Evolutionary conservation across 2,113 vertebrate species (phyloP).

Genomic region (Eurystomus gularis): DNA sequence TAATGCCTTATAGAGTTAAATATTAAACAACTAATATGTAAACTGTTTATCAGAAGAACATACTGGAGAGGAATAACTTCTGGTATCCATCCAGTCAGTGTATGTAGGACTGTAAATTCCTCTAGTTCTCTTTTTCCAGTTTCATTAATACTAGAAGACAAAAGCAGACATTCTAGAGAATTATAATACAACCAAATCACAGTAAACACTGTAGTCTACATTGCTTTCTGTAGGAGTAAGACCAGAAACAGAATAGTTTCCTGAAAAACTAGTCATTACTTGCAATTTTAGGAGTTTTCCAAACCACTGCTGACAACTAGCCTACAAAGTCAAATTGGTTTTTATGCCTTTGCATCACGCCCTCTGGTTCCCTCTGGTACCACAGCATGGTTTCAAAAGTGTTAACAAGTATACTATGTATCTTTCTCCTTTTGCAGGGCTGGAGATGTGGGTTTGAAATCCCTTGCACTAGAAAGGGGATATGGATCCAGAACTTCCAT

Average conservation of each 20-base stretch:
- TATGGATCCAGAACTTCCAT: background rate
- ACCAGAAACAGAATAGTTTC: background rate
- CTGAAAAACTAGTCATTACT: background rate
- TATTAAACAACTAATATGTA: background rate
- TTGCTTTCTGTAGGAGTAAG: background rate
- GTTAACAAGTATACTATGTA: background rate
- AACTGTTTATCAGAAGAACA: slow-evolving; percentile 11
- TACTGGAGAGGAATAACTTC: slow-evolving; percentile 87
- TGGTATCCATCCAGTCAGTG: slow-evolving; percentile 90
- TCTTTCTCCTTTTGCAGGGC: background rate
- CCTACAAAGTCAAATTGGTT: background rate
- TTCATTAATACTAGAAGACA: slow-evolving; percentile 51
- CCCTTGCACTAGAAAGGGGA: rapidly evolving
- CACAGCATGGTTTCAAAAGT: background rate
- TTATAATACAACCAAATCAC: background rate
- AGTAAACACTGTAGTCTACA: background rate
- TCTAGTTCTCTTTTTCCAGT: slow-evolving; percentile 77
- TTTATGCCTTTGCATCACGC: background rate
- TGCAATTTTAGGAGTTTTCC: background rate
- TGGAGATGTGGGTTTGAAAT: background rate
- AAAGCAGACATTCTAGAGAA: background rate
- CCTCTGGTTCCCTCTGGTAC: background rate
- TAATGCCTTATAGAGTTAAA: background rate
- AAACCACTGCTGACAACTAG: background rate
- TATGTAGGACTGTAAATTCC: slow-evolving; percentile 86